Percentiles rank a stretch among this genome's conserved stretches.
Conservation (phyloP, 64 coral and sea anemone species). For the Dendrophyllia cribrosa region DNA sequence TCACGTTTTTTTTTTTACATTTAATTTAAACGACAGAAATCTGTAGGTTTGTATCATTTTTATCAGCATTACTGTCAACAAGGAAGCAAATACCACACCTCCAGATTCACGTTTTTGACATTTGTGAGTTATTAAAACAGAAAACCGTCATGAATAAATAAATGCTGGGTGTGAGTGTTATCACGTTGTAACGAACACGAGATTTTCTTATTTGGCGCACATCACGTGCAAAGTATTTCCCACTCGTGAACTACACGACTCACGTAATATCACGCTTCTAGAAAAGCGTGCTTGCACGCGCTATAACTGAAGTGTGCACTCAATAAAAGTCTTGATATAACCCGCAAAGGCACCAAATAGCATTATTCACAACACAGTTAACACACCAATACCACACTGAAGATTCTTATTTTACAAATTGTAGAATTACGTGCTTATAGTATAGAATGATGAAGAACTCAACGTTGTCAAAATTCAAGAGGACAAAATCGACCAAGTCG, state of each 20-base stretch:
- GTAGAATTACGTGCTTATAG: no score
- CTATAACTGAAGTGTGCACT: not conserved
- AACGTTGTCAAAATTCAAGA: not conserved
- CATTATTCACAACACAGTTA: not conserved
- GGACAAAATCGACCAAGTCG: not conserved
- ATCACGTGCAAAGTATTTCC: not conserved
- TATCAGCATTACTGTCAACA: not conserved
- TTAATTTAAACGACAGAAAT: no score
- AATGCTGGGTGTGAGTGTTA: not conserved
- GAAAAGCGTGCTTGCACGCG: not conserved
- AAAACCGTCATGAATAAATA: no score
- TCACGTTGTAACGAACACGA: not conserved
- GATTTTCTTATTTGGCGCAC: not conserved
- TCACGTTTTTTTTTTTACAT: no score
- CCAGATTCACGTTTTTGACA: no score
- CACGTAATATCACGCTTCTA: slow-evolving; percentile 1
- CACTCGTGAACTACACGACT: not conserved
- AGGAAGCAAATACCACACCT: not conserved
- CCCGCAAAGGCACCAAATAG: not conserved
- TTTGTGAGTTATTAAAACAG: no score
- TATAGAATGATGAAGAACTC: slow-evolving; percentile 9
- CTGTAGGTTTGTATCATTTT: not conserved
- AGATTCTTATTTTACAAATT: not conserved
- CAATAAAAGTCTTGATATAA: not conserved
- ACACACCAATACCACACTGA: not conserved